Evolutionary conservation across 1,140 invertebrate genomes (phyloP), one percentile per base, ranked within the genome.

Genomic region (Cheumatopsyche charites): DNA sequence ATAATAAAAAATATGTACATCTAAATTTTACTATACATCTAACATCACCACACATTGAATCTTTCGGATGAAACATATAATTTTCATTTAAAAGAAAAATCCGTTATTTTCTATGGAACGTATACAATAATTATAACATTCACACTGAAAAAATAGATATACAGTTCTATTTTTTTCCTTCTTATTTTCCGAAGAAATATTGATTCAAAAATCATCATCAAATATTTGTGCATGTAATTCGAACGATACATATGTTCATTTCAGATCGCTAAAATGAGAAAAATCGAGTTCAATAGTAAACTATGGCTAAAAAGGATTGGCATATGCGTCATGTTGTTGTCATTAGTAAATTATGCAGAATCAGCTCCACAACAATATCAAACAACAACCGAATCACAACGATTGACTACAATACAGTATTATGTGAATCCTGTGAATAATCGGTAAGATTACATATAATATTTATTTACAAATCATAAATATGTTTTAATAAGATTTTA

Each of bases 401-500:
- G 26, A 55, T 29, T 68, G 1, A 68, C 66, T 19, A 68, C 66
- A 1, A 55, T 68, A 3, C 47, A 68, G 26, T 68, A 68, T 68
- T 68, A 68, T 41, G 29, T 36, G 11, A 68, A 36, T 17, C 23
- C 49, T 36, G 29, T 36, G 29, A 36, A 36, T 36, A 9, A 36
- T 36, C 29, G 29, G 29, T 36, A 36, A 36, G 29, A 9, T 43
- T 9, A 43, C 7, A 43, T n/a, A 7, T 9, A n/a, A 19, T 49
- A 5, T 15, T 15, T 13, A 49, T 49, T 49, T 49, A 13, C 3
- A 15, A 49, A 49, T 49, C 13, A 5, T 15, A 49, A 15, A 49
- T 43, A 43, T 43, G n/a, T 43, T 43, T 7, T n/a, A n/a, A n/a
- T n/a, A n/a, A n/a, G n/a, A n/a, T n/a, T n/a, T n/a, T n/a, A n/a